Percentiles rank a stretch among this genome's conserved stretches.
These are phyloP conservation scores for Lutraria lutraria DNA, from an alignment of 2,888 invertebrate species.

Conservation along the genomic window DNA sequence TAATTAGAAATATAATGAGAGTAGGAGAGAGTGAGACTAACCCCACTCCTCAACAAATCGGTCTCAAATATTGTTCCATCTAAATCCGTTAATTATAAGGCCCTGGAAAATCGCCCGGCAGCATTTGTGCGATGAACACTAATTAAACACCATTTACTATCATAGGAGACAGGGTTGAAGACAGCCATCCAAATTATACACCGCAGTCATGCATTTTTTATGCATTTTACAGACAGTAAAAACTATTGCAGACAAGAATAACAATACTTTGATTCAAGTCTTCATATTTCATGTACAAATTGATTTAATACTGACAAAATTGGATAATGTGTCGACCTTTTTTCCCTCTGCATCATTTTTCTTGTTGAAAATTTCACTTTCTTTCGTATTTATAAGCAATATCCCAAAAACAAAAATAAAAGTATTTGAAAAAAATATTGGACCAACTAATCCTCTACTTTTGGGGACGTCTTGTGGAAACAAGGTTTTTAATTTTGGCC, in stretches of 20 bases:
- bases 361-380: too few relatives aligned
- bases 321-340: too few relatives aligned
- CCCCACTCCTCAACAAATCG: neutral
- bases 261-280: neutral
- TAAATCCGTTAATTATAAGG: slow-evolving; percentile 32
- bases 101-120: slow-evolving; percentile 15
- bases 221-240: neutral
- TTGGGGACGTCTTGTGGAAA: too few relatives aligned
- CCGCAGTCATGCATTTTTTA: neutral
- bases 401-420: too few relatives aligned
- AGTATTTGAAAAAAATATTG: too few relatives aligned
- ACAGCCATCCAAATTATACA: neutral
- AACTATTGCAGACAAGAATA: neutral
- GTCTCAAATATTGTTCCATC: neutral
- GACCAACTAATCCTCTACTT: too few relatives aligned
- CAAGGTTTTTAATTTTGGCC: too few relatives aligned
- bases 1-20: slow-evolving; percentile 43
- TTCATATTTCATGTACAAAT: neutral
- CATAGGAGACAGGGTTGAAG: neutral
- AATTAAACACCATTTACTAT: slow-evolving; percentile 34
- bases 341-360: too few relatives aligned
- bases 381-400: too few relatives aligned
- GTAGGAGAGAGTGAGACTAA: neutral
- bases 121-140: slow-evolving; percentile 2
- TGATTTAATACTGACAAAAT: neutral